Base-by-base conservation (phyloP, 2,888 invertebrate genomes). In the Andrena praecox region DNA sequence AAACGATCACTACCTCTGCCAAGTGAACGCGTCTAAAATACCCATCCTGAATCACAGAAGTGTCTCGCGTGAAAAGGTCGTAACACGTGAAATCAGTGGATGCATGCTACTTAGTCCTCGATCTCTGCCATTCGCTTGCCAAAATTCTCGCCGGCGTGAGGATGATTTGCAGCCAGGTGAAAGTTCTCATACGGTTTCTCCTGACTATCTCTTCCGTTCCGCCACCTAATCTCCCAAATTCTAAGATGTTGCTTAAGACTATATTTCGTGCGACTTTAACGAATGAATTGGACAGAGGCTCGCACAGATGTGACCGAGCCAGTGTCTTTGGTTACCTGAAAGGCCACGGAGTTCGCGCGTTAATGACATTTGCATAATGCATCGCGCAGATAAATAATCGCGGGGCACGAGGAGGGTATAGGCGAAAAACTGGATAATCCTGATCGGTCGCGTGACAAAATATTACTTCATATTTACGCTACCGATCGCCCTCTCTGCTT, bases 371-470 rank as follows among this genome's bases (percentile, higher is more conserved):
- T 66, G 48, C 81, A 80, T 75, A 80, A 66, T 33, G 20, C 24
- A 16, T 7, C 7, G 2, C 33, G 29, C 33, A 68, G 81, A 68
- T 76, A 59, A 48, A 63, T 50, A 67, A 67, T 50, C 42, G 31
- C 0, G n/a, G 10, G 50, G 29, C 56, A 4, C 8, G 70, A 62
- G 60, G 70, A 60, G 50, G 8, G n/a, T 20, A 24, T 12, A 20
- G 70, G 27, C 20, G 63, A 63, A 50, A 71, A 76, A 82, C 72
- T 82, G 66, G 82, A 75, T 54, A 80, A 80, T 82, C 75, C 75
- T 75, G 82, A 81, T 76, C 68, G 75, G 29, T 42, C 16, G 27
- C 4, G 27, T 8, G 71, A 59, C 52, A 7, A 69, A 76, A 67
- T 64, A 33, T 59, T 74, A 68, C 62, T 63, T 59, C 24, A 56